These are phyloP conservation scores for Folsomia candida DNA, from an alignment of 2,888 invertebrate species.

Conservation along the genomic window DNA sequence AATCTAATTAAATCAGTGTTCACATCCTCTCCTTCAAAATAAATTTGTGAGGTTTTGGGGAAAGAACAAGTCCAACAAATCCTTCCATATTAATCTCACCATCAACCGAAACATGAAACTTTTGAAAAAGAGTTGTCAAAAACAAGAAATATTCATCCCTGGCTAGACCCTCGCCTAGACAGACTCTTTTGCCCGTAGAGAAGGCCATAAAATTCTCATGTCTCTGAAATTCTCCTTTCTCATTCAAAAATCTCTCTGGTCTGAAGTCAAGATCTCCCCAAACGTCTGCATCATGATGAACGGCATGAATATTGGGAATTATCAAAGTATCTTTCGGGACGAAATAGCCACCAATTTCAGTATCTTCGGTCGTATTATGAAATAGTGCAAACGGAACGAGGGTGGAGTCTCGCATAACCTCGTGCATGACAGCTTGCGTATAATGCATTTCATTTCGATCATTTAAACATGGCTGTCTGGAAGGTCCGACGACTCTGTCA, in stretches of 20 bases:
- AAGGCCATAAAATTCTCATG: constrained; percentile 23
- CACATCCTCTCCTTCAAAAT: constrained; percentile 12
- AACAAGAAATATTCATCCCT: constrained; percentile 28
- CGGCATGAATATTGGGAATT: constrained; percentile 10
- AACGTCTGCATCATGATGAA: constrained; percentile 10
- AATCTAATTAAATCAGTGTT: not conserved
- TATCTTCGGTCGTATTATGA: not conserved
- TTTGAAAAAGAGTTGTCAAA: constrained; percentile 22
- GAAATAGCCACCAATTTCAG: not conserved
- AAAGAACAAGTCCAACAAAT: not conserved
- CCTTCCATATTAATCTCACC: constrained; percentile 6
- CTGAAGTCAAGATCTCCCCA: constrained; percentile 12
- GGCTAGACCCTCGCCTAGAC: constrained; percentile 22
- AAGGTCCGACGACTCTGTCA: not conserved
- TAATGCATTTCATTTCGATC: constrained; percentile 4
- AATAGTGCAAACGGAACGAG: not conserved
- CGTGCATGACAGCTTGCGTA: constrained; percentile 7
- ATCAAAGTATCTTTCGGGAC: constrained; percentile 17
- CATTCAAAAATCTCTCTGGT: constrained; percentile 10
- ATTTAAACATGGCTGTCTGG: not conserved
- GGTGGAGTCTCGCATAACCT: constrained; percentile 7
- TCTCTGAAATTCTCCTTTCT: constrained; percentile 11
- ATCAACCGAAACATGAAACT: not conserved
- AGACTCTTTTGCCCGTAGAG: constrained; percentile 16
- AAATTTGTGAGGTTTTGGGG: constrained; percentile 8